Evolutionary conservation across 1,140 invertebrate genomes (phyloP), one percentile per base, ranked within the genome.

Genomic region (Globodera rostochiensis): DNA sequence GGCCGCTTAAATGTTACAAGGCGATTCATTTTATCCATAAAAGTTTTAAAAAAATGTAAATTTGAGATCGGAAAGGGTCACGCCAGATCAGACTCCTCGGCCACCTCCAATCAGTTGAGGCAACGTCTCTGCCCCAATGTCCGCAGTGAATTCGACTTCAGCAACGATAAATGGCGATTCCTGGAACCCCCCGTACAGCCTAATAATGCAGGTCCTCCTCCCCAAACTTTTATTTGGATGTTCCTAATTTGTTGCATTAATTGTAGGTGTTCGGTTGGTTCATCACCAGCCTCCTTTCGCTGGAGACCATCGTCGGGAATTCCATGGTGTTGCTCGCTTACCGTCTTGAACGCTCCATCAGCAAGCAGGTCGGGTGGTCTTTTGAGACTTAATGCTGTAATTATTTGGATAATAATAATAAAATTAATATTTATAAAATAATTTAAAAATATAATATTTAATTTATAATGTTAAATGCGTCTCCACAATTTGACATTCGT

Each of bases 241-340:
- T 19, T 80, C 82, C 36, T 36, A 36, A 81, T 21, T 83, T 6
- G 11, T 66, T 84, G 46, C 70, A 69, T 19, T 8, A 69, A 53
- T 5, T 50, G 19, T 53, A 95, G 4, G 93, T 96, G 60, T 92
- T 96, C 83, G 95, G 98, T 81, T 96, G 95, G n/a, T 92, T 96
- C 64, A 93, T 94, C 86, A 92, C 98, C 71, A 94, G 93, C 3
- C 90, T 96, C 19, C 96, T 96, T 87, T 96, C 96, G 85, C 92
- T 98, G 25, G 92, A 97, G 71, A 98, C 96, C 0, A 94, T 98
- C n/a, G 94, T 94, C 81, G 98, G 98, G 49, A 99, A 99, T 90
- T 95, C 98, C 66, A 93, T 99, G 50, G 98, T 99, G 50, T 93
- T 99, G 25, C 90, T 98, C 67, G 95, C 96, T 46, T 99, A 90